Evolutionary conservation across 2,888 invertebrate species (phyloP).

Genomic region (Chrysolina americana): DNA sequence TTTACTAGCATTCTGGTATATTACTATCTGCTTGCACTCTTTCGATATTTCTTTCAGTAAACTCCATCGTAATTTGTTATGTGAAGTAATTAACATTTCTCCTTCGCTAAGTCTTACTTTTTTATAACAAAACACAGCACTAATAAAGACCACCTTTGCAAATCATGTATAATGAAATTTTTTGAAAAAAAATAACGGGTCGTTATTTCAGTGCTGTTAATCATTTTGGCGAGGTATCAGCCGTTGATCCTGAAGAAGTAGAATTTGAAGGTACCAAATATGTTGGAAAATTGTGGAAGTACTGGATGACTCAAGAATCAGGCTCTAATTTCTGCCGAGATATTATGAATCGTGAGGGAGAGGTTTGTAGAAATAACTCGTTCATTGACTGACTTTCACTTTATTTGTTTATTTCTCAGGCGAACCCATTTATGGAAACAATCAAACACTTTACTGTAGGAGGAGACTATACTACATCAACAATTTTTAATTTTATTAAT

Average conservation of each 20-base stretch:
- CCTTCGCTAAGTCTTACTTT: neutral
- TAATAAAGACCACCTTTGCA: conserved; percentile 6
- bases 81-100: neutral
- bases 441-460: conserved; percentile 78
- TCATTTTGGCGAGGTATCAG: conserved; percentile 66
- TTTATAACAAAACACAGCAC: neutral
- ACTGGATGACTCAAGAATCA: conserved; percentile 82
- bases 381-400: neutral
- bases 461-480: conserved; percentile 76
- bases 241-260: conserved; percentile 59
- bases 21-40: neutral
- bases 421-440: conserved; percentile 73
- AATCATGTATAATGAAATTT: neutral
- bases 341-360: conserved; percentile 76
- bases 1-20: neutral
- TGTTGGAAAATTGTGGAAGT: conserved; percentile 80
- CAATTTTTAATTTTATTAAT: conserved; percentile 78
- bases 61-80: no score
- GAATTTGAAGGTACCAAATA: conserved; percentile 70
- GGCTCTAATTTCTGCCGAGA: conserved; percentile 74
- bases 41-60: neutral
- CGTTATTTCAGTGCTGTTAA: conserved; percentile 65
- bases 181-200: conserved; percentile 39
- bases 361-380: conserved; percentile 58
- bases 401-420: conserved; percentile 54